Percentiles rank a stretch among this genome's conserved stretches.
These are phyloP conservation scores for Drosophila navojoa DNA, from an alignment of 1,140 invertebrate species.

Conservation along the genomic window DNA sequence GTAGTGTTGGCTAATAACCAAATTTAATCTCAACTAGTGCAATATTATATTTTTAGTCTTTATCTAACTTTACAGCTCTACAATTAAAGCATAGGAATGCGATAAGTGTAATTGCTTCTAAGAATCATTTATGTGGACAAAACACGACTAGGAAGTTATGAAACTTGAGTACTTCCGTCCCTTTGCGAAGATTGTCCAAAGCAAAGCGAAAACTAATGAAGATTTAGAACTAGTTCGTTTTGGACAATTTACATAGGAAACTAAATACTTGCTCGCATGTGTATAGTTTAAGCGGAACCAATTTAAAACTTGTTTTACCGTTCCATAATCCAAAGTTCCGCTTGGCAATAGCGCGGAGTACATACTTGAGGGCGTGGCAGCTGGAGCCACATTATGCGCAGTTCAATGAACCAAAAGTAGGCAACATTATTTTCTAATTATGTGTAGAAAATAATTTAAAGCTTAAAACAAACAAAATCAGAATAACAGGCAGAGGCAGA, in stretches of 20 bases:
- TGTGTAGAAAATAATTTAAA: slow-evolving; percentile 52
- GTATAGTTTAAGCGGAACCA: slow-evolving; percentile 1
- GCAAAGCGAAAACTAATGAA: too few species aligned
- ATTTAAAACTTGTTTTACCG: slow-evolving; percentile 1
- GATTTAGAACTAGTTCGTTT: not conserved
- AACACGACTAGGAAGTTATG: too few species aligned
- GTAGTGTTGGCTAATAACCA: too few species aligned
- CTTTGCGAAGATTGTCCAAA: too few species aligned
- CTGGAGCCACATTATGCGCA: slow-evolving; percentile 33
- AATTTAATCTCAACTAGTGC: too few species aligned
- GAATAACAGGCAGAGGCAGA: not conserved
- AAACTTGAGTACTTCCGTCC: too few species aligned
- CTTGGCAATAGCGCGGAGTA: not conserved
- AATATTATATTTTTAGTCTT: too few species aligned
- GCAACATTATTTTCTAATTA: slow-evolving; percentile 72
- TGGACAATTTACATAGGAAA: not conserved
- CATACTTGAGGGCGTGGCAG: slow-evolving; percentile 23
- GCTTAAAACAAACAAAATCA: slow-evolving; percentile 59
- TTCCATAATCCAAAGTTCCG: not conserved
- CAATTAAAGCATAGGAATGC: too few species aligned
- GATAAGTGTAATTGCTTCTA: too few species aligned
- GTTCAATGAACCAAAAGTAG: slow-evolving; percentile 80
- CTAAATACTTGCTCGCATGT: not conserved
- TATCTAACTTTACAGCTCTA: too few species aligned
- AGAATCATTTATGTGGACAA: too few species aligned